Conservation (phyloP, 1,140 invertebrate genomes). For the Cyrtorhinus lividipennis region DNA sequence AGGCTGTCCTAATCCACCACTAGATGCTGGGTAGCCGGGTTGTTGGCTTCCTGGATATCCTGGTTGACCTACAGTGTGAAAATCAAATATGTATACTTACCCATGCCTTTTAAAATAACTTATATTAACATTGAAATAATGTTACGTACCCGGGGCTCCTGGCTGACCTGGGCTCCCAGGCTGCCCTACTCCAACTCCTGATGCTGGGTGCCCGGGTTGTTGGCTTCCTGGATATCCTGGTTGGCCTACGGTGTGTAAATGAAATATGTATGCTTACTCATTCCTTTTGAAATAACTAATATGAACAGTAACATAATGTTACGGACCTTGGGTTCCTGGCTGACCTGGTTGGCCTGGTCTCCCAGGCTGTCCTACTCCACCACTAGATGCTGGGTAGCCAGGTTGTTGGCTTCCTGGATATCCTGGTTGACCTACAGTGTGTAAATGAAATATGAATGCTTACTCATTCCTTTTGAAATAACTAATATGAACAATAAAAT, state of each 20-base stretch:
- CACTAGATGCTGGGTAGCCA: no score
- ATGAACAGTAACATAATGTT: no score
- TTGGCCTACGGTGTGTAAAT: no score
- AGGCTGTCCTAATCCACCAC: constrained; percentile 1
- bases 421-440: constrained; percentile 14
- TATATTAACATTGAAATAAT: no score
- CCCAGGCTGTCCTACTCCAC: constrained; percentile 19
- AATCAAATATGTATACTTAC: no score
- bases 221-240: constrained; percentile 22
- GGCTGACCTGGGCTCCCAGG: constrained; percentile 25
- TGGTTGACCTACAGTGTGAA: no score
- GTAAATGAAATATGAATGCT: no score
- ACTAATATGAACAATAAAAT: no score
- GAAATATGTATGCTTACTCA: no score
- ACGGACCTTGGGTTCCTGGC: constrained; percentile 15
- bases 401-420: constrained; percentile 20
- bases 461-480: no score
- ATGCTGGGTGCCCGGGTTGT: constrained; percentile 24
- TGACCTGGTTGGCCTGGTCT: constrained; percentile 22
- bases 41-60: constrained; percentile 19
- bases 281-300: no score
- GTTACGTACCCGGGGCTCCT: constrained; percentile 22
- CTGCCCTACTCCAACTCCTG: constrained; percentile 22
- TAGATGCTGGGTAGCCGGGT: constrained; percentile 19
- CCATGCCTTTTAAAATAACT: no score